Evolutionary conservation across 2,888 invertebrate species (phyloP), one percentile per base, ranked within the genome.

Genomic region (Drosophila quasianomalipes): DNA sequence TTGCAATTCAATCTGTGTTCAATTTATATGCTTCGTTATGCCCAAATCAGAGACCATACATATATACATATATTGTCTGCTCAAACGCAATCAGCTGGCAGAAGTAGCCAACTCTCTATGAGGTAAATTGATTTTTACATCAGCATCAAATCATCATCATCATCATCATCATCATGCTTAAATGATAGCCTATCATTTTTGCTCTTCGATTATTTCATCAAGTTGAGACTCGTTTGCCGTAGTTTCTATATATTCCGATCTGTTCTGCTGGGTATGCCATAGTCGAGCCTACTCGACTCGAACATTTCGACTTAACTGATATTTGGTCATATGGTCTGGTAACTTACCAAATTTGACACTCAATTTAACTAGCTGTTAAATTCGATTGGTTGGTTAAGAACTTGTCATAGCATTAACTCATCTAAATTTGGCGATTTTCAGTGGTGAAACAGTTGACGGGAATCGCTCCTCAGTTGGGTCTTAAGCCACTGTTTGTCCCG

Each of bases 1-100:
- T 60, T 60, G 35, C 54, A 37, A 37, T 47, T 47, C 16, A 47
- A 47, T 47, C 22, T 16, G 44, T 14, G 22, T n/a, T 39, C 39
- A 4, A 39, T 39, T 39, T 39, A n/a, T 41, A n/a, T 41, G 41
- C n/a, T 47, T 22, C 14, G 22, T 47, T 47, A 47, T 22, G 16
- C 47, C 14, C 47, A 47, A 7, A 16, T 26, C 26, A 4, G 4
- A 5, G 4, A 2, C 1, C n/a, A 12, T 4, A 4, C 19, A n/a
- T 4, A 4, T 10, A n/a, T 41, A 39, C 1, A 16, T 35, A 35
- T 19, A n/a, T n/a, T 41, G n/a, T 41, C 10, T 41, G 41, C 41
- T 12, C 41, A 12, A 41, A 19, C 19, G 39, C 39, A 19, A 19
- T 19, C 39, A 9, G 4, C 39, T n/a, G n/a, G n/a, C 44, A 44